A percentile compares a stretch with the other conserved stretches of the same genome.
Conservation (phyloP, 2,888 invertebrate genomes). For the Sinotaia quadrata region DNA sequence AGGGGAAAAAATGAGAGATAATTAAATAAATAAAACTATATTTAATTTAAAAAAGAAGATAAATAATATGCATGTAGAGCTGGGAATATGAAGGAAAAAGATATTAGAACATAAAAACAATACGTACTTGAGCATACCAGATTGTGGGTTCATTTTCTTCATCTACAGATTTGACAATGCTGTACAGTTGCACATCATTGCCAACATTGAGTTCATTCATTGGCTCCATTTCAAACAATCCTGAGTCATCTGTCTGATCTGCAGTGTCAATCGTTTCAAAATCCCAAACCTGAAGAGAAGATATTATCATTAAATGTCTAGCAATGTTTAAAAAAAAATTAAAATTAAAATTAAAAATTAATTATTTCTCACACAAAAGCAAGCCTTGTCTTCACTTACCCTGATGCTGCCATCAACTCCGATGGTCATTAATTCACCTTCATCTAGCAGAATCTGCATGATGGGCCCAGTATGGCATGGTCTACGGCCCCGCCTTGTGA, state of each 20-base stretch:
- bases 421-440: slow-evolving; percentile 76
- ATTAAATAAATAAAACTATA: too few relatives aligned
- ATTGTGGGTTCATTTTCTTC: slow-evolving; percentile 69
- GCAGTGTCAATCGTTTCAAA: slow-evolving; percentile 92
- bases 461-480: slow-evolving; percentile 85
- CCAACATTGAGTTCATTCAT: slow-evolving; percentile 84
- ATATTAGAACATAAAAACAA: too few relatives aligned
- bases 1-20: too few relatives aligned
- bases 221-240: slow-evolving; percentile 87
- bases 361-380: neutral
- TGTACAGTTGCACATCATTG: slow-evolving; percentile 75
- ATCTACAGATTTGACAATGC: slow-evolving; percentile 75
- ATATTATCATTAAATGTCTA: neutral
- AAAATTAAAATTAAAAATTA: neutral
- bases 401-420: slow-evolving; percentile 73
- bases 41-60: too few relatives aligned
- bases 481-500: slow-evolving; percentile 74
- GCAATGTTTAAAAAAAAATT: neutral
- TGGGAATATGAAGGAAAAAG: too few relatives aligned
- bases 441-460: slow-evolving; percentile 77
- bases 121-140: slow-evolving; percentile 83
- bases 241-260: slow-evolving; percentile 86
- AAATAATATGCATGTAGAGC: too few relatives aligned
- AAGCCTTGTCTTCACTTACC: slow-evolving; percentile 57
- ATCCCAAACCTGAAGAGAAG: slow-evolving; percentile 81